Evolutionary conservation across 2,113 vertebrate genomes (phyloP).

Genomic region (Rhadina sibilatrix): DNA sequence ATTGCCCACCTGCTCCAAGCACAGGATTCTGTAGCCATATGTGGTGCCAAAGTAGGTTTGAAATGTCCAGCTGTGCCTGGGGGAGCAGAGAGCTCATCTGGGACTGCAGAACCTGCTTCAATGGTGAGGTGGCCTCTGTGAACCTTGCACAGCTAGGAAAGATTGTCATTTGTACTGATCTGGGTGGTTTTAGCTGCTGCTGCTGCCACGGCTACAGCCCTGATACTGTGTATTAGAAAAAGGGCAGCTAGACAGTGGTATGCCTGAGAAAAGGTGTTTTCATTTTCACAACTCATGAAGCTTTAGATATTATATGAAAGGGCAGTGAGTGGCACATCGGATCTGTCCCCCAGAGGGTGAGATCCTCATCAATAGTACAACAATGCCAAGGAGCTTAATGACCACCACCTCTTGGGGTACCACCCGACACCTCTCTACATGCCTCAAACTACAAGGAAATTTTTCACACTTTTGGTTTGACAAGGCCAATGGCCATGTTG

Average conservation of each 20-base stretch:
- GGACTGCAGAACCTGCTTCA: not conserved
- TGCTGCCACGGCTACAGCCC: not conserved
- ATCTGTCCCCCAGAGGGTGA: not conserved
- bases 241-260: not conserved
- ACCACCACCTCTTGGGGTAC: not conserved
- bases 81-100: not conserved
- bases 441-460: not conserved
- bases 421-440: not conserved
- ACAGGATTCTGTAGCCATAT: fast-evolving
- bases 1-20: not conserved
- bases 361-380: not conserved
- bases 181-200: not conserved
- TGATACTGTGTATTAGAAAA: not conserved
- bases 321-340: not conserved
- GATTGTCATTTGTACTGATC: not conserved
- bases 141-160: fast-evolving
- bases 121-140: not conserved
- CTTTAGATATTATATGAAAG: not conserved
- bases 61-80: not conserved
- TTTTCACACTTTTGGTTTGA: not conserved
- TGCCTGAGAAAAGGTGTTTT: not conserved
- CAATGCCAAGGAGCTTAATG: not conserved
- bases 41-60: not conserved
- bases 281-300: not conserved
- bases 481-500: not conserved